Evolutionary conservation across 2,888 invertebrate species (phyloP).

Genomic region (Netelia virgata): DNA sequence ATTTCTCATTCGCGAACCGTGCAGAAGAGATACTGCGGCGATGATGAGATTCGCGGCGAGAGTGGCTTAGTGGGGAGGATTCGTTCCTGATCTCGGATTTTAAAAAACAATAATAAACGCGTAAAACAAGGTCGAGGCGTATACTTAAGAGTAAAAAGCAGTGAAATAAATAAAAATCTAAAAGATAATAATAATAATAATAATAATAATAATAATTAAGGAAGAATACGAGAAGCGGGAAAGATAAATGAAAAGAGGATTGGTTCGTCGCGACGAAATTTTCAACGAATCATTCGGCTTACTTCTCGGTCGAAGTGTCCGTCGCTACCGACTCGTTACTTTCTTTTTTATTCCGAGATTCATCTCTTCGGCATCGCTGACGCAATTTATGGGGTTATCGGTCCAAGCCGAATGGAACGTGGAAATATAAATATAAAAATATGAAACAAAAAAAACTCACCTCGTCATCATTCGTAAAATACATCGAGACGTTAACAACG

Average conservation of each 20-base stretch:
- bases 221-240: too few relatives aligned
- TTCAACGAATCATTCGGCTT: background rate
- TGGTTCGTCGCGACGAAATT: too few relatives aligned
- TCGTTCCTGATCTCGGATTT: too few relatives aligned
- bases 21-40: background rate
- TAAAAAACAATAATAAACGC: too few relatives aligned
- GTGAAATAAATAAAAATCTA: background rate
- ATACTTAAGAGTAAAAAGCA: background rate
- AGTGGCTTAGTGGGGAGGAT: background rate
- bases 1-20: slow-evolving; percentile 51
- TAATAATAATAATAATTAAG: too few relatives aligned
- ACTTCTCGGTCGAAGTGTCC: background rate
- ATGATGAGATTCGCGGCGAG: slow-evolving; percentile 50
- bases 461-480: background rate
- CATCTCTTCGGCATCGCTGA: background rate
- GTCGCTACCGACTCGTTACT: background rate
- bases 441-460: background rate
- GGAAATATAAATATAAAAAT: background rate
- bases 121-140: background rate
- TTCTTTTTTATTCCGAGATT: background rate
- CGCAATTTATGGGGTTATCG: background rate
- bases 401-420: background rate
- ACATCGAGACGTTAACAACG: background rate
- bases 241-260: too few relatives aligned
- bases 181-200: too few relatives aligned